Base-by-base conservation (phyloP, 2,797 vertebrate species). In the Gobio occitaniae region DNA sequence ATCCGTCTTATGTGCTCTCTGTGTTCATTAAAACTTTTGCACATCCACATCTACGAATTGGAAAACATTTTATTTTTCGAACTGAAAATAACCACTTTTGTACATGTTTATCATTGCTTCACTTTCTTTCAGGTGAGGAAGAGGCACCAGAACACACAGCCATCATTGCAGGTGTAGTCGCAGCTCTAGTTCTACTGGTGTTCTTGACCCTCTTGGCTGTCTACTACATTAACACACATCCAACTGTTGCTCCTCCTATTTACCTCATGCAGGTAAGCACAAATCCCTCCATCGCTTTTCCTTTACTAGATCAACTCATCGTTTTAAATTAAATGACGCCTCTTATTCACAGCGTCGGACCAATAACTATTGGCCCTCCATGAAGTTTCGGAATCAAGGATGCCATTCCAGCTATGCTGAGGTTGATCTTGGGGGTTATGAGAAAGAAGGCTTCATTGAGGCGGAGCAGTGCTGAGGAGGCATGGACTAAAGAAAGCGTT, bases 391-490 rank as follows among this genome's bases (percentile, higher is more conserved):
- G 10, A 98, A 96, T 89, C 96, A 95, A 89, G 90, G 94, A 89
- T 95, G 91, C 82, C 96, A 93, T 12, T 93, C 95, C 9, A 96
- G 95, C 0, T 99, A 99, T 85, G 95, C 96, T 0, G 98, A 98
- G 92, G 97, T 98, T 3, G 97, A 99, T 84, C 94, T 97, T 0
- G 93, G 94, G 11, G 94, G 96, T 89, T 96, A 96, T 0, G 97
- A 99, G 89, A 99, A 98, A 89, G 98, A 99, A 77, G 96, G 97
- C 1, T 97, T 99, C 44, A 95, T 98, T 4, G 97, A 98, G 91
- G 97, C 97, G 0, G 98, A 98, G 88, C 97, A 98, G 90, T 98
- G 96, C 93, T 97, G 94, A 97, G 89, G 74, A 86, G 87, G 86
- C 84, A 86, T 54, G 44, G 78, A 81, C 63, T 63, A 41, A 79